A percentile compares a stretch with the other conserved stretches of the same genome.
Evolutionary conservation across 1,140 invertebrate genomes (phyloP).

Genomic region (Campoletis sonorensis): DNA sequence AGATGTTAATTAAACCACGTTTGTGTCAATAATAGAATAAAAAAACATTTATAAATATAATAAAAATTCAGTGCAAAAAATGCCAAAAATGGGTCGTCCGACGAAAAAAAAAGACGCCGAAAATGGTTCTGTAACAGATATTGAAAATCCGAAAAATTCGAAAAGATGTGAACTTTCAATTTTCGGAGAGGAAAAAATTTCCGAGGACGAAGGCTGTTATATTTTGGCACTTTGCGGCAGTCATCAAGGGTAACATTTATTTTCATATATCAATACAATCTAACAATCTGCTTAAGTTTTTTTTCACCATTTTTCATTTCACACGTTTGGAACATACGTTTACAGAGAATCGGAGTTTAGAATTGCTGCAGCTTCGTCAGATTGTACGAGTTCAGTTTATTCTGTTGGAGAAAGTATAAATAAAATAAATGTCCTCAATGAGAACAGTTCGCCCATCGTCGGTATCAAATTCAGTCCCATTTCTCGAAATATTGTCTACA

Average conservation of each 20-base stretch:
- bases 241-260: conserved; percentile 55
- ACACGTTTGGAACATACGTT: conserved; percentile 27
- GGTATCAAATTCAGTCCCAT: conserved; percentile 80
- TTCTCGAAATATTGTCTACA: conserved; percentile 80
- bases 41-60: too few relatives aligned
- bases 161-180: conserved; percentile 51
- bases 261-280: conserved; percentile 5
- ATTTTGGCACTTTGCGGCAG: conserved; percentile 67
- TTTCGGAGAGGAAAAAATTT: conserved; percentile 42
- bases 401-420: conserved; percentile 68
- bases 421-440: conserved; percentile 65
- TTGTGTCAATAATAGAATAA: too few relatives aligned
- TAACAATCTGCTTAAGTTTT: too few relatives aligned
- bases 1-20: too few relatives aligned
- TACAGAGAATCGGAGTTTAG: conserved; percentile 68
- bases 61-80: too few relatives aligned
- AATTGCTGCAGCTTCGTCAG: conserved; percentile 68
- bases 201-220: conserved; percentile 62
- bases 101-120: too few relatives aligned
- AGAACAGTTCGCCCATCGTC: conserved; percentile 76
- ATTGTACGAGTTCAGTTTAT: conserved; percentile 71
- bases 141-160: too few relatives aligned
- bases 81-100: too few relatives aligned
- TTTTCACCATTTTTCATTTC: conserved; percentile 31
- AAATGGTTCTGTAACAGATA: too few relatives aligned